Conservation (phyloP, 1,140 invertebrate species). For the Diploscapter pachys region DNA sequence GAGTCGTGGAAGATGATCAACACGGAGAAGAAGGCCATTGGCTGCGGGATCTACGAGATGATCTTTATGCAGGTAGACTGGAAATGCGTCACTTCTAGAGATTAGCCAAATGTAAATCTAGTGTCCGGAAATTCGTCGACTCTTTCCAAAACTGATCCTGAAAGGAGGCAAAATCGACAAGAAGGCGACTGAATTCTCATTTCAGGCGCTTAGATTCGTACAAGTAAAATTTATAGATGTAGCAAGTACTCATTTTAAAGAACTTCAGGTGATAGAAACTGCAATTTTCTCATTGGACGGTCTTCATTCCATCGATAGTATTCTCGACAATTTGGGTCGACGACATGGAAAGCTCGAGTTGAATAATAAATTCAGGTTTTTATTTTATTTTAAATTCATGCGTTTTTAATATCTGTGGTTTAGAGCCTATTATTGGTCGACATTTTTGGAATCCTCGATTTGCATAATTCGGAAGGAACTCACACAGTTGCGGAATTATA, state of each 20-base stretch:
- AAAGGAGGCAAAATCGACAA: conserved; percentile 22
- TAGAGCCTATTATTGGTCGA: conserved; percentile 38
- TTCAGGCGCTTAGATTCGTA: conserved; percentile 39
- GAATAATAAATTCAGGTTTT: conserved; percentile 28
- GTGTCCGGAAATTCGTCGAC: conserved; percentile 36
- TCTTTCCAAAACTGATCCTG: conserved; percentile 39
- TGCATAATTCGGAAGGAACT: conserved; percentile 29
- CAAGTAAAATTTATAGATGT: conserved; percentile 15
- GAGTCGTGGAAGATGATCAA: conserved; percentile 35
- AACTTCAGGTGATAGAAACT: conserved; percentile 35
- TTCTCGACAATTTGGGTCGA: conserved; percentile 39
- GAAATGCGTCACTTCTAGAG: background rate
- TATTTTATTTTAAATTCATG: background rate
- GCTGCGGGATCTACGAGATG: conserved; percentile 37
- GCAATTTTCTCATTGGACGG: conserved; percentile 27
- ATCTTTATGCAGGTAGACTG: conserved; percentile 38
- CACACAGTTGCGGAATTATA: conserved; percentile 17
- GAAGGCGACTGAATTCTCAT: conserved; percentile 37
- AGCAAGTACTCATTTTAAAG: background rate
- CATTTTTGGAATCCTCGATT: conserved; percentile 39
- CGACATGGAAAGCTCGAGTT: conserved; percentile 40
- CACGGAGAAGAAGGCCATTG: conserved; percentile 27
- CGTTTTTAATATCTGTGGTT: background rate
- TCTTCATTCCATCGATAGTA: conserved; percentile 31
- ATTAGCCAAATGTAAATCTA: background rate